A percentile compares a stretch with the other conserved stretches of the same genome.
These are phyloP conservation scores for Brachynemurus nebulosus DNA, from an alignment of 2,888 invertebrate genomes.

Conservation along the genomic window DNA sequence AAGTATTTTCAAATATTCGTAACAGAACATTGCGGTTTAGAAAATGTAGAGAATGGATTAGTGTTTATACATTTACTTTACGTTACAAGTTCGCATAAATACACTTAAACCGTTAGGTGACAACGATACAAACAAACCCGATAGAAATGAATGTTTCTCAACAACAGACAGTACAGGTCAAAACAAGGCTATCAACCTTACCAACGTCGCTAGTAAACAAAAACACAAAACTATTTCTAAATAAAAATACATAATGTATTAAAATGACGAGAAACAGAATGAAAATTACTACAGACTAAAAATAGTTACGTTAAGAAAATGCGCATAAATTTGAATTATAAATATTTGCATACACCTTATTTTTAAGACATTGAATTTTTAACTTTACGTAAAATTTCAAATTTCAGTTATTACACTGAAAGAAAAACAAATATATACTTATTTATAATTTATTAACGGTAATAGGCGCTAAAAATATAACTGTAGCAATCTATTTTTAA, in stretches of 20 bases:
- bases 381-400: no score
- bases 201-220: conserved; percentile 4
- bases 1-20: background rate
- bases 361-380: no score
- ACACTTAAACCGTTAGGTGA: conserved; percentile 18
- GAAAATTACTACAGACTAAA: no score
- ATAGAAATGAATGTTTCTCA: background rate
- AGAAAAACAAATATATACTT: no score
- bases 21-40: background rate
- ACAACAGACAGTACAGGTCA: conserved; percentile 9
- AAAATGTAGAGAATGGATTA: no score
- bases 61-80: no score
- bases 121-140: conserved; percentile 15
- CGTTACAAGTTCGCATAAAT: conserved; percentile 10
- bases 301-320: no score
- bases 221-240: conserved; percentile 2
- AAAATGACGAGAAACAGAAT: background rate
- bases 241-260: background rate
- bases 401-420: no score
- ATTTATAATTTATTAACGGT: no score
- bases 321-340: no score
- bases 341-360: no score
- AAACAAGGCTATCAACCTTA: conserved; percentile 17
- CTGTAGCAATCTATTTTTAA: no score
- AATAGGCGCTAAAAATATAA: background rate